These are phyloP conservation scores for Poecilobothrus nobilitatus DNA, from an alignment of 2,888 invertebrate genomes.

Conservation along the genomic window DNA sequence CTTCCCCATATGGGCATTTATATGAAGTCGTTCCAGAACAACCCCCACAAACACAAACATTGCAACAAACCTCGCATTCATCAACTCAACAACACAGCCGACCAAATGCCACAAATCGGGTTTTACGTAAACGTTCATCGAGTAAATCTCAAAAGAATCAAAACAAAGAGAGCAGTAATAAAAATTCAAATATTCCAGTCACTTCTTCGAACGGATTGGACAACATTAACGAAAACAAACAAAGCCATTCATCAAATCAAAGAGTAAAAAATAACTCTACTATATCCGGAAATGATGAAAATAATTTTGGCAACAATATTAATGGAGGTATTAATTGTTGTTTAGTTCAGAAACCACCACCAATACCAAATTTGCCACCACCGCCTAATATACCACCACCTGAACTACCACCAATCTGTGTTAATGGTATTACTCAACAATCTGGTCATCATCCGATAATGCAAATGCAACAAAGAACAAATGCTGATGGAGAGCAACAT, in stretches of 20 bases:
- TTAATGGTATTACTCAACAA: background rate
- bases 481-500: constrained; percentile 34
- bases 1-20: constrained; percentile 18
- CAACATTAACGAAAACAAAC: constrained; percentile 14
- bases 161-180: constrained; percentile 18
- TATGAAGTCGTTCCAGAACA: constrained; percentile 19
- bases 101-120: background rate
- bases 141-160: constrained; percentile 8
- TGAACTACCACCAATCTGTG: background rate
- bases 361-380: constrained; percentile 5
- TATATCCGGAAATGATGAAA: constrained; percentile 15
- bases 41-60: background rate
- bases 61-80: background rate
- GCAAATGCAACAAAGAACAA: constrained; percentile 28
- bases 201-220: background rate
- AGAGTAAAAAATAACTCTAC: constrained; percentile 15
- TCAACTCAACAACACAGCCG: background rate
- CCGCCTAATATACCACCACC: constrained; percentile 8
- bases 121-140: background rate
- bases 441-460: background rate
- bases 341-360: constrained; percentile 15
- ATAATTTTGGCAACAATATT: background rate
- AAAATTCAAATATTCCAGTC: constrained; percentile 13
- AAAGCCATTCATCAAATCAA: constrained; percentile 16
- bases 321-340: constrained; percentile 10